phyloP scores from a whole-genome alignment of 2,797 vertebrate genomes.

The Numenius phaeopus region DNA sequence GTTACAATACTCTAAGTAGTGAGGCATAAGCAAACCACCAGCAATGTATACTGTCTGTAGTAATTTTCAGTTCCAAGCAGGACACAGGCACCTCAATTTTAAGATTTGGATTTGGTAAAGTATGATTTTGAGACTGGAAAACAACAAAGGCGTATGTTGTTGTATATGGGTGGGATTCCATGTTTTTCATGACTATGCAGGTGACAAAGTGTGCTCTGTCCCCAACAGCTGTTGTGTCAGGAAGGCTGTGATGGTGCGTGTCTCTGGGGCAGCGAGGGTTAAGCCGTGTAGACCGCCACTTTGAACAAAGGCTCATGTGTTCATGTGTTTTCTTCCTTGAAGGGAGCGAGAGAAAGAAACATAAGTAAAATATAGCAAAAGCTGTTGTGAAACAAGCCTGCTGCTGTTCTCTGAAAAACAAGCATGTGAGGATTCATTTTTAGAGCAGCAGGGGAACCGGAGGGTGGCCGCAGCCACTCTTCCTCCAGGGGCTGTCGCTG shows the following conservation, averaged over 20 bases:
- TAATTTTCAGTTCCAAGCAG: not conserved
- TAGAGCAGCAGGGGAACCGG: not conserved
- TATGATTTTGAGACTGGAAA: not conserved
- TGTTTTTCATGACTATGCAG: not conserved
- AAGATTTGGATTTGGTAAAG: not conserved
- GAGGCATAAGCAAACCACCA: not conserved
- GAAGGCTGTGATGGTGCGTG: accelerated
- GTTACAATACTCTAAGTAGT: not conserved
- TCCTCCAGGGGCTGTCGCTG: not conserved
- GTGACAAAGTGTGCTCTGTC: conserved; percentile 11
- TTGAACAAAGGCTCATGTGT: conserved; percentile 55
- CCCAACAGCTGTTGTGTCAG: not conserved
- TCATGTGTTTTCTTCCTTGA: conserved; percentile 58
- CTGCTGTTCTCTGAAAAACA: conserved; percentile 57
- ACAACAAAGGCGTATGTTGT: not conserved
- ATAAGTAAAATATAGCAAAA: conserved; percentile 38
- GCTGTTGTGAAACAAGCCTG: conserved; percentile 60
- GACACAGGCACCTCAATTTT: not conserved
- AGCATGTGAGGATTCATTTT: conserved; percentile 55
- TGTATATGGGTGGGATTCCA: not conserved
- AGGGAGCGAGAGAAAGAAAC: conserved; percentile 49
- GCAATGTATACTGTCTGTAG: not conserved
- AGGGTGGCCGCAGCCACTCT: conserved; percentile 6
- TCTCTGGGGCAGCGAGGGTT: not conserved
- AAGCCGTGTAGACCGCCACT: conserved; percentile 36